Percentiles rank a stretch among this genome's conserved stretches.
Evolutionary conservation across 2,797 vertebrate genomes (phyloP).

Genomic region (Neoniphon sammara): DNA sequence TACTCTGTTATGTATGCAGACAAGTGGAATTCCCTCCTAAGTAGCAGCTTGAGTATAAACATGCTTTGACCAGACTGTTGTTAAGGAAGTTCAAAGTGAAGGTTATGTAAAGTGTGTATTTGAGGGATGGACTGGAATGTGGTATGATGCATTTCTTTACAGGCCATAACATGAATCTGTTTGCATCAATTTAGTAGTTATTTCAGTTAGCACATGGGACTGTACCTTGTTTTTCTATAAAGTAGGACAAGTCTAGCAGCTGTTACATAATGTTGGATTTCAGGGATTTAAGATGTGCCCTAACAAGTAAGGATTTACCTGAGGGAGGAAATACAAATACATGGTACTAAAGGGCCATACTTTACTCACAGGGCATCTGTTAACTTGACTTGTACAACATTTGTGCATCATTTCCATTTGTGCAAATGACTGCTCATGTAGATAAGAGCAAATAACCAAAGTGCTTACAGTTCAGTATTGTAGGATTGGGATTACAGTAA

Average conservation of each 20-base stretch:
- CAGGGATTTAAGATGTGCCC: constrained; percentile 29
- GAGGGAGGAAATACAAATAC: constrained; percentile 3
- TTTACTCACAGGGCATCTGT: constrained; percentile 4
- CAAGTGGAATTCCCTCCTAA: background rate
- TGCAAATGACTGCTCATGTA: constrained; percentile 20
- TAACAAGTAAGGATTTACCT: constrained; percentile 36
- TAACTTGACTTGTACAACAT: background rate
- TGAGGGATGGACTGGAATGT: background rate
- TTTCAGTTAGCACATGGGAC: background rate
- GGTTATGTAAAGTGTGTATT: too few species aligned
- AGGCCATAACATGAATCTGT: background rate
- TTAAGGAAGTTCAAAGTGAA: too few species aligned
- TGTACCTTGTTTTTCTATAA: background rate
- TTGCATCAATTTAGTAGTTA: background rate
- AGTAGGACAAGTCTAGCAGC: constrained; percentile 9
- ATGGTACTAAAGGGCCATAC: background rate
- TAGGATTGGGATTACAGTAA: too few species aligned
- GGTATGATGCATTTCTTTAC: constrained; percentile 1
- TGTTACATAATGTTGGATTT: constrained; percentile 25
- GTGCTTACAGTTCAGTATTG: background rate
- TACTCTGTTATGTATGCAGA: constrained; percentile 1
- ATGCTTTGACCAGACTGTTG: too few species aligned
- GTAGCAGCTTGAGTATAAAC: accelerated
- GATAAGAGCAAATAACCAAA: background rate
- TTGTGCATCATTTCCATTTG: background rate